Evolutionary conservation across 1,140 invertebrate species (phyloP).

Genomic region (Drosophila bifasciata): DNA sequence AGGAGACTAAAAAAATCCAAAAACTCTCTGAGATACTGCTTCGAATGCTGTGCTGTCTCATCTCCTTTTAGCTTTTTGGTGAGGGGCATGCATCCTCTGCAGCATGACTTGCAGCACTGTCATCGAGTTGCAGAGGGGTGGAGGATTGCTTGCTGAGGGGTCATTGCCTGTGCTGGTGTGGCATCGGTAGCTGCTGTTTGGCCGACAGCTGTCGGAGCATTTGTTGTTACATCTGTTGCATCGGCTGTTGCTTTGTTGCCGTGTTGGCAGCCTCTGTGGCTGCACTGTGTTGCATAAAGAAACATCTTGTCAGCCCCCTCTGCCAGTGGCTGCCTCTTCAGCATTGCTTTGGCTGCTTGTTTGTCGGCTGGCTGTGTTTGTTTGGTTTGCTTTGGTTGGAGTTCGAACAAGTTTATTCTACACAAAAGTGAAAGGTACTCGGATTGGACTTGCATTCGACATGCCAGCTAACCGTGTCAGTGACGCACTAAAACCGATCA

Average conservation of each 20-base stretch:
- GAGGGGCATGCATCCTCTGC: constrained; percentile 20
- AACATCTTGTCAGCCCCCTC: constrained; percentile 60
- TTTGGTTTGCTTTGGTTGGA: constrained; percentile 31
- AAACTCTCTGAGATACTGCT: not conserved
- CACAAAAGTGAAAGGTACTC: constrained; percentile 73
- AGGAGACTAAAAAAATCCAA: not conserved
- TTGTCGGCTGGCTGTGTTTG: constrained; percentile 28
- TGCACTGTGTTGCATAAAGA: constrained; percentile 66
- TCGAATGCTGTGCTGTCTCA: not conserved
- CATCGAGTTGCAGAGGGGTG: not conserved
- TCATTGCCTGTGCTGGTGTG: constrained; percentile 4
- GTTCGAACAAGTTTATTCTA: constrained; percentile 78
- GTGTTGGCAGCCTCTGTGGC: constrained; percentile 8
- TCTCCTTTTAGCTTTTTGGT: constrained; percentile 3
- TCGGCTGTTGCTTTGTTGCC: constrained; percentile 19
- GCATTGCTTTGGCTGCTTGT: constrained; percentile 35
- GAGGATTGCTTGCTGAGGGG: not conserved
- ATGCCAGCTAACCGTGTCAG: constrained; percentile 63
- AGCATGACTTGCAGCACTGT: constrained; percentile 54
- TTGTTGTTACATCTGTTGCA: constrained; percentile 67
- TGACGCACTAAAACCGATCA: constrained; percentile 68
- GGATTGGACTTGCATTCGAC: constrained; percentile 36
- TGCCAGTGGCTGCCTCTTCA: not conserved
- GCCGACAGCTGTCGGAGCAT: constrained; percentile 57
- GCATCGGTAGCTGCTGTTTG: constrained; percentile 46